A percentile compares a stretch with the other conserved stretches of the same genome.
Evolutionary conservation across 2,888 invertebrate genomes (phyloP).

Genomic region (Machimus rusticus): DNA sequence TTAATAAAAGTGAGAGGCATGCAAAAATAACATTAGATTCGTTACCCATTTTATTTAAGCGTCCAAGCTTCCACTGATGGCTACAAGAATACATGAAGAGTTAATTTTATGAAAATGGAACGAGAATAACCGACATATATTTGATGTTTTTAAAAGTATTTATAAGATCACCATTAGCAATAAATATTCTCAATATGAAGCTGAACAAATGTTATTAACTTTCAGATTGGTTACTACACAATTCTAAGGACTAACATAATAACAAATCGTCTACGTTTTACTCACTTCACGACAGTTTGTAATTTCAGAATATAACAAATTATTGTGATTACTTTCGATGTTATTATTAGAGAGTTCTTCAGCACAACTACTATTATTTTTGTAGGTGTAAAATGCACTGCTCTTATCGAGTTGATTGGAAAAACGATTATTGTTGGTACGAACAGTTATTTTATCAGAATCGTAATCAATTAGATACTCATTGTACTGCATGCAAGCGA

Average conservation of each 20-base stretch:
- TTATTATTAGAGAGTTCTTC: conserved; percentile 27
- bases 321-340: conserved; percentile 33
- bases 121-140: not conserved
- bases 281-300: conserved; percentile 45
- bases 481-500: conserved; percentile 53
- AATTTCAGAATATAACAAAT: conserved; percentile 36
- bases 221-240: not conserved
- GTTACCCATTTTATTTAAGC: conserved; percentile 64
- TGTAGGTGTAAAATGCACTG: conserved; percentile 36
- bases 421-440: conserved; percentile 49
- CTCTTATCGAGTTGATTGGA: conserved; percentile 43
- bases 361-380: conserved; percentile 46
- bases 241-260: not conserved
- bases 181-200: not conserved
- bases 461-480: conserved; percentile 53
- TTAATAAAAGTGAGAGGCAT: not conserved
- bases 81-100: conserved; percentile 56
- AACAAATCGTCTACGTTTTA: not conserved
- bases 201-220: not conserved
- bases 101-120: conserved; percentile 28
- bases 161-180: not conserved
- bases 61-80: conserved; percentile 65
- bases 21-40: conserved; percentile 45
- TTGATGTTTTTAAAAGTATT: not conserved
- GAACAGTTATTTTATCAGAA: conserved; percentile 51